Evolutionary conservation across 2,797 vertebrate genomes (phyloP).

Genomic region (Halcyon leucocephala): DNA sequence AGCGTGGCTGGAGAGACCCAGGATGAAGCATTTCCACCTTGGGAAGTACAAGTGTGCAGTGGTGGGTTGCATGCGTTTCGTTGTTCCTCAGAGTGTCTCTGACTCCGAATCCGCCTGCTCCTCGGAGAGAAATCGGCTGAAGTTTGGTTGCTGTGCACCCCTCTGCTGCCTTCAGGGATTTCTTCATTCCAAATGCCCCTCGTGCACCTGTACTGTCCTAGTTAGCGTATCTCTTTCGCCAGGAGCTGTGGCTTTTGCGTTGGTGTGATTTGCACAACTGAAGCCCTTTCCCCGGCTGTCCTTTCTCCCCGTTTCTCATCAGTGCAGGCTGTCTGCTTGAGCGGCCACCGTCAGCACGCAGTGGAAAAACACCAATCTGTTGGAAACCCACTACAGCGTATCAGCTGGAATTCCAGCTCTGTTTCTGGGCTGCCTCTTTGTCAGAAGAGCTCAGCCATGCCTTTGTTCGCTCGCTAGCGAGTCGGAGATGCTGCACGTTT

Average conservation of each 20-base stretch:
- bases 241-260: neutral
- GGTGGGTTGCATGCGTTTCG: neutral
- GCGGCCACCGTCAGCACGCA: neutral
- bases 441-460: slow-evolving; percentile 20
- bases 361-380: neutral
- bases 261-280: neutral
- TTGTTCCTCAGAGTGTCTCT: neutral
- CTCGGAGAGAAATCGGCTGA: neutral
- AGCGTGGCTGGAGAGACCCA: neutral
- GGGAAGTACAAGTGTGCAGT: neutral
- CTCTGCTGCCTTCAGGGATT: neutral
- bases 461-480: neutral
- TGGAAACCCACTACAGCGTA: neutral
- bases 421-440: slow-evolving; percentile 37
- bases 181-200: neutral
- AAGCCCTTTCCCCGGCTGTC: neutral
- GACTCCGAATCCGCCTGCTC: neutral
- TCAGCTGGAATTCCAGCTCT: neutral
- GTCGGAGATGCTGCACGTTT: slow-evolving; percentile 15
- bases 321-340: neutral
- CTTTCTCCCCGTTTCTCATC: neutral
- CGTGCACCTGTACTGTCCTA: rapidly evolving
- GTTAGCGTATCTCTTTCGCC: neutral
- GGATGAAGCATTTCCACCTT: neutral
- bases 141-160: neutral